Evolutionary conservation across 2,797 vertebrate species (phyloP).

Genomic region (Babyrousa celebensis): DNA sequence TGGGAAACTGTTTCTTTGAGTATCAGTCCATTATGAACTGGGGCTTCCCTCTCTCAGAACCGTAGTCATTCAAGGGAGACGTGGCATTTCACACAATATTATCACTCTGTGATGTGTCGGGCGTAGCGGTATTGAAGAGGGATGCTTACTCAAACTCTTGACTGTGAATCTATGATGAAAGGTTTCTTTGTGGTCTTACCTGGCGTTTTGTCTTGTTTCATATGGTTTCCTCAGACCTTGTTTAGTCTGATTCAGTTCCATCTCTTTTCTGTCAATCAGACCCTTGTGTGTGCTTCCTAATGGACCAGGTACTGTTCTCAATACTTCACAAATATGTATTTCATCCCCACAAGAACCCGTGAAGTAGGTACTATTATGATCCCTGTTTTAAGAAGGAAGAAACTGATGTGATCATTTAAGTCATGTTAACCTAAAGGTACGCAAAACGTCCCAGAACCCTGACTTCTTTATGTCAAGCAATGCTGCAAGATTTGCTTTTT

Average conservation of each 20-base stretch:
- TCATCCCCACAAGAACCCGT: not conserved
- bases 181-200: slow-evolving; percentile 38
- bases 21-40: not conserved
- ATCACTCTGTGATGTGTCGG: not conserved
- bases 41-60: not conserved
- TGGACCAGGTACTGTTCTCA: not conserved
- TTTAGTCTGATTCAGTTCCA: not conserved
- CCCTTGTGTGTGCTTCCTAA: not conserved
- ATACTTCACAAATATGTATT: not conserved
- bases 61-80: not conserved
- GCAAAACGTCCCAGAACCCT: slow-evolving; percentile 21
- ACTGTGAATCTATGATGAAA: slow-evolving; percentile 23
- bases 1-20: slow-evolving; percentile 20
- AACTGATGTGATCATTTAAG: slow-evolving; percentile 25
- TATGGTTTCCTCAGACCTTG: slow-evolving; percentile 1
- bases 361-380: not conserved
- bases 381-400: slow-evolving; percentile 5
- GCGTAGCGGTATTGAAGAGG: slow-evolving; percentile 16
- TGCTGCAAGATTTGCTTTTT: slow-evolving; percentile 18
- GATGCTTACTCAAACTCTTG: slow-evolving; percentile 41
- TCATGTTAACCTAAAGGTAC: slow-evolving; percentile 28
- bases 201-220: slow-evolving; percentile 54
- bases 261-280: not conserved
- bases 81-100: slow-evolving; percentile 5
- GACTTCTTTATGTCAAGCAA: slow-evolving; percentile 12